These are phyloP conservation scores for Trialeurodes vaporariorum DNA, from an alignment of 1,140 invertebrate species.

Conservation along the genomic window DNA sequence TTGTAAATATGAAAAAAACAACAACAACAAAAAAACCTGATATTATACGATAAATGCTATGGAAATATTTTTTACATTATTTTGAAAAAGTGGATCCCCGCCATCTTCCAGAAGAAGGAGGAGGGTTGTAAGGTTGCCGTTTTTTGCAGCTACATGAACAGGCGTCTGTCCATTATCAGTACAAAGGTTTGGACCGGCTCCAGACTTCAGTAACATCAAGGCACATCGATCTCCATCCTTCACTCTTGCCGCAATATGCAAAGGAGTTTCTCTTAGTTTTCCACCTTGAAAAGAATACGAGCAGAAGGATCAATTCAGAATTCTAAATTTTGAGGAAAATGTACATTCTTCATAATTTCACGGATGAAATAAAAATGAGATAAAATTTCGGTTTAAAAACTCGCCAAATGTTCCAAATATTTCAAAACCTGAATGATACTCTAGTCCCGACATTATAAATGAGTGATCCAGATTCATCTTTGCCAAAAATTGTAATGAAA, in stretches of 20 bases:
- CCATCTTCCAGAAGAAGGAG: conserved; percentile 78
- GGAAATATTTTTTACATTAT: too few relatives aligned
- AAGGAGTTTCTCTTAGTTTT: conserved; percentile 75
- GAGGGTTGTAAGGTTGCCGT: conserved; percentile 77
- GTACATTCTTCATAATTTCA: too few relatives aligned
- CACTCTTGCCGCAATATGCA: conserved; percentile 90
- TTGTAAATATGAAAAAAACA: too few relatives aligned
- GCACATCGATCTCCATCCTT: conserved; percentile 91
- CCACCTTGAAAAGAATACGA: conserved; percentile 41
- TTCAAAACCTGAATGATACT: too few relatives aligned
- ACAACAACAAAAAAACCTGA: too few relatives aligned
- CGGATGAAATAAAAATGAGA: too few relatives aligned
- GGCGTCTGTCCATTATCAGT: conserved; percentile 90
- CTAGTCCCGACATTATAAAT: too few relatives aligned
- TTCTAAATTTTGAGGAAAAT: conserved; percentile 6
- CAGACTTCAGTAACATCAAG: conserved; percentile 93
- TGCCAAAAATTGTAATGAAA: too few relatives aligned
- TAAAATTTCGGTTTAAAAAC: too few relatives aligned
- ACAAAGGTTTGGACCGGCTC: conserved; percentile 84
- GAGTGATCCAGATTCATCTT: too few relatives aligned
- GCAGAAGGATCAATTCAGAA: conserved; percentile 2
- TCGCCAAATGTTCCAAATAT: too few relatives aligned
- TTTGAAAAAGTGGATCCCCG: conserved; percentile 78
- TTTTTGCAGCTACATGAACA: conserved; percentile 78
- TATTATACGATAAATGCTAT: too few relatives aligned